These are phyloP conservation scores for Corella eumyota DNA, from an alignment of 23 tunicate species.

Conservation along the genomic window DNA sequence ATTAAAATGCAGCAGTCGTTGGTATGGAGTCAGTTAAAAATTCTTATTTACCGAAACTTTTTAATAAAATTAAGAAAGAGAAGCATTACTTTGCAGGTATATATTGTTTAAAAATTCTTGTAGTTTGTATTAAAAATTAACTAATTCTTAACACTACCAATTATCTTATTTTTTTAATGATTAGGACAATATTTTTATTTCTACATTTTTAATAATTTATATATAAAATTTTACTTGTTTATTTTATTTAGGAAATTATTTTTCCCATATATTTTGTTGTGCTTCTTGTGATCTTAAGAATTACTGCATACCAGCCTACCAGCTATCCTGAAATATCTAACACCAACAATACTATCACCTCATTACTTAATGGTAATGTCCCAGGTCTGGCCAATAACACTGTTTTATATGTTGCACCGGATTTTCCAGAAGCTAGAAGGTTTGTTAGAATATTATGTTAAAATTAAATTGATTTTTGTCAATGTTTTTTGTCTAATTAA, in stretches of 20 bases:
- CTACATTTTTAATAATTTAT: background rate
- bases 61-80: too few relatives aligned
- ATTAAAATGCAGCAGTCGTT: too few relatives aligned
- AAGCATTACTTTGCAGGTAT: too few relatives aligned
- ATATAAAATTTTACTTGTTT: background rate
- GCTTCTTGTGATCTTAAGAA: constrained; percentile 49
- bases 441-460: constrained; percentile 10
- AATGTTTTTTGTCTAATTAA: background rate
- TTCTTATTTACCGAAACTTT: too few relatives aligned
- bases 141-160: too few relatives aligned
- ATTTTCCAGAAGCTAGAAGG: constrained; percentile 41
- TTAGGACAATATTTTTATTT: too few relatives aligned
- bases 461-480: background rate
- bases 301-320: constrained; percentile 61
- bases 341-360: too few relatives aligned
- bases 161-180: too few relatives aligned
- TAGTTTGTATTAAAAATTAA: too few relatives aligned
- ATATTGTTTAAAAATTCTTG: too few relatives aligned
- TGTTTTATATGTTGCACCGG: constrained; percentile 52
- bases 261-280: constrained; percentile 87
- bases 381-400: background rate
- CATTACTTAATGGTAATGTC: background rate
- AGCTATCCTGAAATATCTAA: constrained; percentile 13
- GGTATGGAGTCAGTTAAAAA: too few relatives aligned
- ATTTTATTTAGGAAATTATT: constrained; percentile 38